Base-by-base conservation (phyloP, 2,888 invertebrate species). In the Plagiodera versicolora region DNA sequence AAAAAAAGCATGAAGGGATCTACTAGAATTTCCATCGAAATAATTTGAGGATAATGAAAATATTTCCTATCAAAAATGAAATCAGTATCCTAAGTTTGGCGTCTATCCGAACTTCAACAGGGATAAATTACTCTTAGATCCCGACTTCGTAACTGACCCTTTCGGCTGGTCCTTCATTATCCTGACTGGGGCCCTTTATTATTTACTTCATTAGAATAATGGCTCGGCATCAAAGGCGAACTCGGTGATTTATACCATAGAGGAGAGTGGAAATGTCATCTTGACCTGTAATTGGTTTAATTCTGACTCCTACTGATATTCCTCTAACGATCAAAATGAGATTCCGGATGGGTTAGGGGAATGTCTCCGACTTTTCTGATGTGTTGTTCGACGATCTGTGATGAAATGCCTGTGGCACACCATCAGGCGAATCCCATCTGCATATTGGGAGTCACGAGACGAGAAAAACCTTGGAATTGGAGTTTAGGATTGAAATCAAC, bases 121-220 rank as follows among this genome's bases (percentile, higher is more conserved):
- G 61, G 63, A 70, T 67, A 70, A 70, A 70, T 72, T 70, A 70
- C 66, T 68, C 66, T 64, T 60, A 63, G 39, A 62, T 61, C 59
- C 58, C 59, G 61, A 64, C 66, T 63, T 58, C 60, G 65, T 56
- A 62, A 65, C 62, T 70, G 68, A 70, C 68, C 67, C 70, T 67
- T 70, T 67, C 39, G 58, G 64, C 63, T 67, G 58, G 67, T 64
- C 67, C 67, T 68, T 71, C 69, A 71, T 72, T 72, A 70, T 69
- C 66, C 65, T 65, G 66, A 68, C 64, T 61, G 69, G 46, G 61
- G 57, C 47, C 58, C 65, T 67, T 61, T 63, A 69, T 69, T 67
- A 67, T 67, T 65, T 63, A 68, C 69, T 68, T 69, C 67, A 70
- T 70, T 69, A 69, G 67, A 63, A 66, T 67, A 65, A 67, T 64